Base-by-base conservation (phyloP, 2,888 invertebrate species). In the Syrphus vitripennis region DNA sequence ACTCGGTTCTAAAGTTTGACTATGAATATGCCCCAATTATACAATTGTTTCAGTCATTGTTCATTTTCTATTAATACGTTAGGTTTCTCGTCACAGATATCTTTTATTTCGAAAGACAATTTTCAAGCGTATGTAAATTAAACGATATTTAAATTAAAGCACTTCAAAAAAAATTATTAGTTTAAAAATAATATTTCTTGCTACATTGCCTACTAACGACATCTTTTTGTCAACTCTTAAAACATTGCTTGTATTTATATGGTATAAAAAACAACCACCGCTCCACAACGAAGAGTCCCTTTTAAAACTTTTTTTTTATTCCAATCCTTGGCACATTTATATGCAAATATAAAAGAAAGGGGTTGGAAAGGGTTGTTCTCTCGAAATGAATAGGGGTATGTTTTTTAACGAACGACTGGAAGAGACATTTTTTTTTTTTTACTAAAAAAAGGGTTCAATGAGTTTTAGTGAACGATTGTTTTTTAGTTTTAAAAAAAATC, bases 371-470 rank as follows among this genome's bases (percentile, higher is more conserved):
- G 82, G 77, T 86, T 86, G 63, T 69, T 77, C 34, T 37, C 21
- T 69, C 1, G 9, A 50, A 24, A 34, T 7, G 24, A 12, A 16
- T 50, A 82, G 77, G 86, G 86, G 81, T 82, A 70, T 12, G 10
- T 86, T 86, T 86, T 82, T 86, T 82, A 86, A 86, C 86, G 86
- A 86, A 86, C n/a, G n/a, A 72, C 77, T 77, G 59, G 74, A 82
- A 74, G 0, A 42, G 1, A 29, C 2, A n/a, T 14, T 3, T n/a
- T 0, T 6, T 14, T 3, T n/a, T 0, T 6, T 9, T 9, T 7
- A 16, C 1, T 31, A 10, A 29, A 42, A 34, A 50, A 48, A 83
- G 48, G 69, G 70, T 63, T 76, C 40, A 5, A 63, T 1, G 34
- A 10, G 3, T 24, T 45, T 59, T 31, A 5, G 12, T 45, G 0